Base-by-base conservation (phyloP, 2,888 invertebrate genomes). In the Parasteatoda lunata region DNA sequence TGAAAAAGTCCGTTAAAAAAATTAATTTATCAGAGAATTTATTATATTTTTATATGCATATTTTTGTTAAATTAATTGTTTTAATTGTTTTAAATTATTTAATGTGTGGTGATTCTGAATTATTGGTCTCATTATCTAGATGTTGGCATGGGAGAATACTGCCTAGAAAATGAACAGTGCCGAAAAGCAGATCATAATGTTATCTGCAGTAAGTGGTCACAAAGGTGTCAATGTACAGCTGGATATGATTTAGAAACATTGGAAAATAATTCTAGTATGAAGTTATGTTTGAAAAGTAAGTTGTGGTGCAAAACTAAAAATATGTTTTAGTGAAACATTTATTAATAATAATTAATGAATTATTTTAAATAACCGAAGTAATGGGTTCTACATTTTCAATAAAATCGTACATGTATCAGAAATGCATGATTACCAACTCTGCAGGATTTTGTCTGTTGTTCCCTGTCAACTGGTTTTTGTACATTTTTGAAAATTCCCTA, bases 191-290 rank as follows among this genome's bases (percentile, higher is more conserved):
- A 81, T 70, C 80, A 52, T 59, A 86, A 86, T 72, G 54, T 86
- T 59, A 86, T 81, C 30, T 86, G 86, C 49, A 86, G 86, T 45
- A 86, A 86, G 72, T 86, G 86, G 86, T 81, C 86, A 70, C 81
- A 77, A 68, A 66, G 86, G 15, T 86, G 86, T 65, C 86, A 86
- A 52, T 86, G 86, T 66, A 81, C 77, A 68, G 80, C 77, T 54
- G 81, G 80, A n/a, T 86, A 77, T 68, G 80, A 81, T 59, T 71
- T 71, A 54, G 76, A 70, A 68, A 75, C 51, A 45, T 68, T 73
- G 54, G 78, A 84, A 68, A 69, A 84, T 9, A 81, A 79, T 9
- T 70, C 52, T 59, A 81, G 79, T 68, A 66, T 79, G 66, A 86
- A 86, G 54, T 48, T 86, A 15, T 86, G 86, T 52, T 48, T 86